Base-by-base conservation (phyloP, 2,888 invertebrate genomes). In the Orthosia gothica region DNA sequence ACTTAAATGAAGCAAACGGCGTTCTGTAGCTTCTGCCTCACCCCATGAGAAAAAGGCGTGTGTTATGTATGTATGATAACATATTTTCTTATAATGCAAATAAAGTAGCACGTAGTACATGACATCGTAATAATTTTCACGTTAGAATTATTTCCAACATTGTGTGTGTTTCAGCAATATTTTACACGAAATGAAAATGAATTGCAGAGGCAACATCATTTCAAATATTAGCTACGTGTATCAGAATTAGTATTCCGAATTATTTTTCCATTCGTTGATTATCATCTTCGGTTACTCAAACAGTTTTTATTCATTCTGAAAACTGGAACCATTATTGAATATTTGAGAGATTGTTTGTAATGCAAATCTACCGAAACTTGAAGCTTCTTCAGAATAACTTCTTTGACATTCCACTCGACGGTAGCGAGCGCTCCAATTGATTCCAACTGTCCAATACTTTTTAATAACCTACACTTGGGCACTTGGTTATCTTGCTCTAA, bases 371-470 rank as follows among this genome's bases (percentile, higher is more conserved):
- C 18, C 59, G 71, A 67, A 72, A 78, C 61, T 77, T 61, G 69
- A 67, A 66, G 67, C 52, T 23, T 74, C 67, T 73, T 86, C 62
- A 45, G 54, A 79, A 82, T 78, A 82, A 75, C 66, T 85, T 78
- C 73, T 74, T 75, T 64, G 72, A 74, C 75, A 50, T 76, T 76
- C 64, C 49, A 70, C 45, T 61, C 32, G 70, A 45, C 79, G 67
- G 61, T 70, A 70, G 63, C 18, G 65, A 67, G 54, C 64, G 67
- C 61, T 79, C 77, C 68, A 85, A 86, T 86, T 82, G 75, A 86
- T 84, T 86, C 61, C 74, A 86, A 79, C 82, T 77, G 76, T 86
- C 50, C 74, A 80, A 84, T 76, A 79, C 70, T 82, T 79, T 69
- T 72, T 69, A 67, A 74, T 71, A 26, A 23, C 2, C 12, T 72